These are phyloP conservation scores for Lottia gigantea DNA, from an alignment of 2,888 invertebrate species.

Conservation along the genomic window DNA sequence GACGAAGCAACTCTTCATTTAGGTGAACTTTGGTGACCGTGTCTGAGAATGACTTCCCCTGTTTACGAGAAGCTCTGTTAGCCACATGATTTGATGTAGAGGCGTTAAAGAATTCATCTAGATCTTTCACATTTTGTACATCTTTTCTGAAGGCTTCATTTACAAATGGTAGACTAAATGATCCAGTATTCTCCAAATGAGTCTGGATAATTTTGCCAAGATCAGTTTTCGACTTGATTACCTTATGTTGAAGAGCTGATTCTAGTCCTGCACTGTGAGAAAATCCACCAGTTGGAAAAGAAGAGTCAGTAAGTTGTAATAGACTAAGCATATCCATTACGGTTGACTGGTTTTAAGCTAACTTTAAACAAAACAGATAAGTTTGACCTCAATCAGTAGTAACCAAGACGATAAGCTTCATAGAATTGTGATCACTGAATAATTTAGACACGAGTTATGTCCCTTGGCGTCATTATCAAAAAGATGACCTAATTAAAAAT, in stretches of 20 bases:
- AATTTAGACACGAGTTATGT: too few relatives aligned
- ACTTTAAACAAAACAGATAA: too few relatives aligned
- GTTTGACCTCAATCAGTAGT: too few relatives aligned
- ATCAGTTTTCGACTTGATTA: conserved; percentile 32
- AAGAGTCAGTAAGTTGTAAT: too few relatives aligned
- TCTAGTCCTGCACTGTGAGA: conserved; percentile 54
- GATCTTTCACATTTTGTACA: conserved; percentile 23
- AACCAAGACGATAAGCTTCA: too few relatives aligned
- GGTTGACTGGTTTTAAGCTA: too few relatives aligned
- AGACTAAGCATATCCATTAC: too few relatives aligned
- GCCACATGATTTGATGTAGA: conserved; percentile 49
- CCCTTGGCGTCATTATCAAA: too few relatives aligned
- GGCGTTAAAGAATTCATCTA: conserved; percentile 42
- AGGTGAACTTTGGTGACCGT: conserved; percentile 10
- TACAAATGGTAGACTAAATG: conserved; percentile 47
- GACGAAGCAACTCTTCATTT: conserved; percentile 15
- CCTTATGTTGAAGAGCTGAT: conserved; percentile 37
- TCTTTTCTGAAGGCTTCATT: conserved; percentile 34
- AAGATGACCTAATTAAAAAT: too few relatives aligned
- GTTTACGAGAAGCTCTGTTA: conserved; percentile 43
- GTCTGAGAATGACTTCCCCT: conserved; percentile 31
- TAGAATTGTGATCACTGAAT: too few relatives aligned
- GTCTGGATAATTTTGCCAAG: neutral
- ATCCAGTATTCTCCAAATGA: conserved; percentile 33
- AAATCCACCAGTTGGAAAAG: conserved; percentile 53